These are phyloP conservation scores for Bradypodion pumilum DNA, from an alignment of 2,797 vertebrate species.

Conservation along the genomic window DNA sequence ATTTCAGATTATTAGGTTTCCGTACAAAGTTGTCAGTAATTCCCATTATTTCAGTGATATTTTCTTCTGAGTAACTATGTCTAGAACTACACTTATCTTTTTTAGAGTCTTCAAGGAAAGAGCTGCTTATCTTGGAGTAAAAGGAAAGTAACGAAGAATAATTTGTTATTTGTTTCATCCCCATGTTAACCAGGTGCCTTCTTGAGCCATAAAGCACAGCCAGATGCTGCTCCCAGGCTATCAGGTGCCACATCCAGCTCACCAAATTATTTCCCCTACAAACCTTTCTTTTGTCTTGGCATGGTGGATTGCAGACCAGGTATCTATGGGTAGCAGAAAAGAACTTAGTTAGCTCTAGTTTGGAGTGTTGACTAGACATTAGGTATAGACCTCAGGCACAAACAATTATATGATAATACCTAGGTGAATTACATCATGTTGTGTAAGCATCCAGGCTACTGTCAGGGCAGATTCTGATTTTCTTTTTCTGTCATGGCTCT, in stretches of 20 bases:
- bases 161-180: too few species aligned
- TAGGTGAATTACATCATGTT: background rate
- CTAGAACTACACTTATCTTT: too few species aligned
- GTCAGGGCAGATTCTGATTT: background rate
- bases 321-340: too few species aligned
- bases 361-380: background rate
- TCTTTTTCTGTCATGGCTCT: background rate
- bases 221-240: background rate
- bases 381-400: too few species aligned
- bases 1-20: background rate
- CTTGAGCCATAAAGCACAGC: background rate
- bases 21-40: background rate
- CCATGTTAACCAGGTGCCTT: background rate
- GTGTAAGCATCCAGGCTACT: background rate
- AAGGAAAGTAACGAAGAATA: background rate
- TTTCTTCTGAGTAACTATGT: too few species aligned
- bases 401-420: background rate
- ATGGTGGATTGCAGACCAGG: background rate
- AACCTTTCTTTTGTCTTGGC: background rate
- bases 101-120: too few species aligned
- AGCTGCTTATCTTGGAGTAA: background rate
- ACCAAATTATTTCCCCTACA: background rate
- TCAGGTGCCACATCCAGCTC: background rate
- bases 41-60: too few species aligned
- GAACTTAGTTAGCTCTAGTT: background rate